phyloP scores from a whole-genome alignment of 2,888 invertebrate species.

The Coleophora deauratella region DNA sequence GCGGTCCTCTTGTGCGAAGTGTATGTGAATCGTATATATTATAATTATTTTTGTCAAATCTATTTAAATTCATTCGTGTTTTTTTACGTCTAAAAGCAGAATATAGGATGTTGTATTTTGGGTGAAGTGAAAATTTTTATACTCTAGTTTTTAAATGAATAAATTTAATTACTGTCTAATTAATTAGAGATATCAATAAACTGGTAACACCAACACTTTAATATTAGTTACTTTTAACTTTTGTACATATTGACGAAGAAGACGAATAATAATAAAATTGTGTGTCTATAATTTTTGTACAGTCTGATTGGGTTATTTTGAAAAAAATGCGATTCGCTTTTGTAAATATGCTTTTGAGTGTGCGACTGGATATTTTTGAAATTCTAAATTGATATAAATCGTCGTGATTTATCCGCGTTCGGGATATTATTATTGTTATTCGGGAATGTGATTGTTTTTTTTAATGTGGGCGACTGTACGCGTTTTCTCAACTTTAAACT shows the following conservation, averaged over 20 bases:
- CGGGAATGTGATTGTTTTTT: too few species aligned
- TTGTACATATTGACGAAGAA: conserved; percentile 38
- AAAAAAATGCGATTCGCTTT: conserved; percentile 14
- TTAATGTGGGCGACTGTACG: too few species aligned
- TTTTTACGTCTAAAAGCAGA: conserved; percentile 39
- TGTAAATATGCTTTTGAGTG: conserved; percentile 25
- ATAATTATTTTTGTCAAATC: conserved; percentile 6
- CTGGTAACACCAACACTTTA: conserved; percentile 59
- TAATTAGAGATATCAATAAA: conserved; percentile 44
- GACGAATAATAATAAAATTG: conserved; percentile 14
- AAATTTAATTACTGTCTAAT: conserved; percentile 14
- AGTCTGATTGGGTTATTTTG: conserved; percentile 17
- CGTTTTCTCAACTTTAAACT: too few species aligned
- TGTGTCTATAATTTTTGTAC: conserved; percentile 44
- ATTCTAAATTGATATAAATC: neutral
- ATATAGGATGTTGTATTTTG: conserved; percentile 39
- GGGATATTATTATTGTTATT: too few species aligned
- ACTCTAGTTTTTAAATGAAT: conserved; percentile 42
- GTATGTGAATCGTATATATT: conserved; percentile 36
- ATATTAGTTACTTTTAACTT: conserved; percentile 36
- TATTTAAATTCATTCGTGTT: conserved; percentile 24
- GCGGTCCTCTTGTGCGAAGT: conserved; percentile 15
- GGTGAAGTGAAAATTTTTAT: conserved; percentile 54
- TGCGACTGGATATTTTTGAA: conserved; percentile 5
- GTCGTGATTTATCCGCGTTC: too few species aligned